A percentile compares a stretch with the other conserved stretches of the same genome.
Conservation (phyloP, 1,140 invertebrate species). For the Drosophila paulistorum region DNA sequence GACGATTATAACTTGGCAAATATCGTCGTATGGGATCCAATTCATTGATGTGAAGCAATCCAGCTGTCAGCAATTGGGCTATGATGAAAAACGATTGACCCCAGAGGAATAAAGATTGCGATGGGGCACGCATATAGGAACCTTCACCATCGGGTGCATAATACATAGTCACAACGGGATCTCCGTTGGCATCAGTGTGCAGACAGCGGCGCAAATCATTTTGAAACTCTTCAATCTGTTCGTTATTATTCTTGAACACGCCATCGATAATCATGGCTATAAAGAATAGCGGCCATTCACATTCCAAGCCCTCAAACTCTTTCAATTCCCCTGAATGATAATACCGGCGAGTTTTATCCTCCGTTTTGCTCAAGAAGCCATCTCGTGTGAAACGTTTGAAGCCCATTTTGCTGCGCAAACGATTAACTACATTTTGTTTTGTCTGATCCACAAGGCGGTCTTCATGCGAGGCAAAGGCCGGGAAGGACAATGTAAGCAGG, state of each 20-base stretch:
- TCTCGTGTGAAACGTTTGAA: constrained; percentile 98
- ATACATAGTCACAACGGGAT: constrained; percentile 93
- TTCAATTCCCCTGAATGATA: constrained; percentile 88
- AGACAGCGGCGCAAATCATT: constrained; percentile 91
- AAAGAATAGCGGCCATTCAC: constrained; percentile 99
- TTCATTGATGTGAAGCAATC: constrained; percentile 96
- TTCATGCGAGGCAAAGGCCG: constrained; percentile 98
- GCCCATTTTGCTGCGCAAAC: constrained; percentile 95
- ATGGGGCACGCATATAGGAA: constrained; percentile 76
- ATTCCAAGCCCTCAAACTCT: constrained; percentile 98
- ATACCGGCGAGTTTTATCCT: constrained; percentile 88
- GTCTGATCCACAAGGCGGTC: constrained; percentile 93
- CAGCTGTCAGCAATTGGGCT: constrained; percentile 93
- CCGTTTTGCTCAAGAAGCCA: constrained; percentile 95
- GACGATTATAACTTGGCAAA: constrained; percentile 97
- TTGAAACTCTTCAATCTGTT: constrained; percentile 96
- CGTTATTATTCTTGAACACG: constrained; percentile 93
- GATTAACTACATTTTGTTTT: constrained; percentile 93
- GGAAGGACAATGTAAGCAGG: constrained; percentile 96
- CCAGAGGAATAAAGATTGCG: constrained; percentile 88
- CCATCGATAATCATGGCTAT: constrained; percentile 98
- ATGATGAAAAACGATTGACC: constrained; percentile 98
- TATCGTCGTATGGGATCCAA: constrained; percentile 97
- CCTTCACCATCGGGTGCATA: constrained; percentile 92
- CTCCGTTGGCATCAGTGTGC: constrained; percentile 91